Base-by-base conservation (phyloP, 2,797 vertebrate species). In the Coregonus suidteri region DNA sequence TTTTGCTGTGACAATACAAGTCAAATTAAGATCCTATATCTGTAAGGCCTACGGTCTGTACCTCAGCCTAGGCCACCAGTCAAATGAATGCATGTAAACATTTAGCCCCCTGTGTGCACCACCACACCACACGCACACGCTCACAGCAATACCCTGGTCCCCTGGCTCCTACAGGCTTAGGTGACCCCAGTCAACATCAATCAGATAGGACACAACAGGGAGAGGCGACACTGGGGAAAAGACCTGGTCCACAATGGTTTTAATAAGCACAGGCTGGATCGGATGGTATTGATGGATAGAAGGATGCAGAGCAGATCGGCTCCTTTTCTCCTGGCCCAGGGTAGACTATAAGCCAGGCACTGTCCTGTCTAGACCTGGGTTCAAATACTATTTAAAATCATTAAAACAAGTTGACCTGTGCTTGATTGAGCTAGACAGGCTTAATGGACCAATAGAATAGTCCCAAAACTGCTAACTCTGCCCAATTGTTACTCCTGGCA, bases 181-280 rank as follows among this genome's bases (percentile, higher is more conserved):
- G 87, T 89, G 91, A 92, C 92, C 92, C 91, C 83, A 91, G 90
- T 92, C 91, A 90, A 90, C 92, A 93, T 94, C 92, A 93, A 90
- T 93, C 92, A 92, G 88, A 83, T 1, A 3, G 54, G 80, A 79
- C 82, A 94, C 93, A 94, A 94, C 53, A 54, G 53, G 16, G 53
- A 54, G 16, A 15, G 41, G 41, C 41, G 2, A 70, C 89, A 91
- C 68, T 16, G 82, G 88, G 87, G 81, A 76, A 76, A 88, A 89
- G 85, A 77, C 64, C 1, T 81, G 89, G 89, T 92, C 88, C 88
- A 82, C 86, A 72, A 0, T 79, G 90, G 80, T 82, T 92, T 93
- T 91, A 93, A 93, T 91, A 92, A 89, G 86, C 75, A 81, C 41
- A 81, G 37, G 52, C 53, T 56, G 31, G 81, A 84, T 81, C 25